Conservation (phyloP, 2,888 invertebrate species). For the Brachyptera risi region DNA sequence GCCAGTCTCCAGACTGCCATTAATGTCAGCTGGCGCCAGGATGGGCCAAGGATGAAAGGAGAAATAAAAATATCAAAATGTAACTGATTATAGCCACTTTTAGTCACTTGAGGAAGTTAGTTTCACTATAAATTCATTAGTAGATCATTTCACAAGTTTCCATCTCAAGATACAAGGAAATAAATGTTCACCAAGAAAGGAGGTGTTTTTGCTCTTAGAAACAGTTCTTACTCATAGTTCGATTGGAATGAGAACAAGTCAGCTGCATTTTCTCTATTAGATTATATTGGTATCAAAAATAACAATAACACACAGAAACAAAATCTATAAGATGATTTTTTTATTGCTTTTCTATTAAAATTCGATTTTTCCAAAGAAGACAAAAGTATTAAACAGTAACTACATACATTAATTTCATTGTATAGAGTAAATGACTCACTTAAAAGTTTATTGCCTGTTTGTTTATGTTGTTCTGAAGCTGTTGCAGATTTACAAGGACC, state of each 20-base stretch:
- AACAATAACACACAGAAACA: constrained; percentile 29
- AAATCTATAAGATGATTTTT: constrained; percentile 25
- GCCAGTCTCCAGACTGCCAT: no score
- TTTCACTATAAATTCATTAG: constrained; percentile 24
- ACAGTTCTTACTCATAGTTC: no score
- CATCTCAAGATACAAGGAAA: no score
- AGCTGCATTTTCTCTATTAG: no score
- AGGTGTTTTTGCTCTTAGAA: no score
- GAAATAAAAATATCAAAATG: not conserved
- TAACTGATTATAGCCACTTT: constrained; percentile 32
- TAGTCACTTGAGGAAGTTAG: constrained; percentile 37
- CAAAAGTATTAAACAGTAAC: constrained; percentile 13
- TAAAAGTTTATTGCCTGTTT: constrained; percentile 26
- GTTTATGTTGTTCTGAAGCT: not conserved
- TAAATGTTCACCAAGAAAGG: not conserved
- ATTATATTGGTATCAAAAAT: not conserved
- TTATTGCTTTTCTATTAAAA: constrained; percentile 16
- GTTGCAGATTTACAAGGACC: constrained; percentile 22
- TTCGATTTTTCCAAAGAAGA: constrained; percentile 17
- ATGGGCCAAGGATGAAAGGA: not conserved
- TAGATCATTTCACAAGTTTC: not conserved
- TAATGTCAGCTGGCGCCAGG: no score
- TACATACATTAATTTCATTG: constrained; percentile 11
- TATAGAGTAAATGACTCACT: not conserved
- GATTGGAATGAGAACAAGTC: no score